phyloP scores from a whole-genome alignment of 1,140 invertebrate species.

The Tenebrio molitor region DNA sequence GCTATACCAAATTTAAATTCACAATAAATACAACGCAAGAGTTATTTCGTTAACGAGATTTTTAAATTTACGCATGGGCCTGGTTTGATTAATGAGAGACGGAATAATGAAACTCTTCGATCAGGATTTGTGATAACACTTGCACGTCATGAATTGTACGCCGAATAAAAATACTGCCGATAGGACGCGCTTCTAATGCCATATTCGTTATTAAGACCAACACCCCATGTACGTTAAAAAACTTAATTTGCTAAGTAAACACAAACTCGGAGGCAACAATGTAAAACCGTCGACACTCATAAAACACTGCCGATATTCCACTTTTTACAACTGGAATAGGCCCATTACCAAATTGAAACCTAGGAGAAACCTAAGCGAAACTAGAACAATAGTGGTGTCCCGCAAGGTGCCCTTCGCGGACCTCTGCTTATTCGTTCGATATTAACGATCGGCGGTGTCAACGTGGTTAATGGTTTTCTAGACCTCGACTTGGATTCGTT shows the following conservation, averaged over 20 bases:
- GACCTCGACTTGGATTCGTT: no score
- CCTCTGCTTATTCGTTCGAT: no score
- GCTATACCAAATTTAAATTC: slow-evolving; percentile 58
- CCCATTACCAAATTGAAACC: no score
- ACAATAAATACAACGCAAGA: slow-evolving; percentile 63
- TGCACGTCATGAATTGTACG: slow-evolving; percentile 50
- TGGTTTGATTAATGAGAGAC: slow-evolving; percentile 59
- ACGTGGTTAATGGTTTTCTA: no score
- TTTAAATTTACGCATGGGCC: slow-evolving; percentile 58
- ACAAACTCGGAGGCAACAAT: background rate
- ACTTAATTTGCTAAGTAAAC: slow-evolving; percentile 8
- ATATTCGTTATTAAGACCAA: slow-evolving; percentile 1
- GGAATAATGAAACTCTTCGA: slow-evolving; percentile 61
- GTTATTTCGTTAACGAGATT: slow-evolving; percentile 63
- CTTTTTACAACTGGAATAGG: no score
- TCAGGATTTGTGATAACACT: slow-evolving; percentile 59
- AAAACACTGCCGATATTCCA: no score
- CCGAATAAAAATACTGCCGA: slow-evolving; percentile 20
- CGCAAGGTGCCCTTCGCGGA: no score
- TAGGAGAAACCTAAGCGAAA: no score
- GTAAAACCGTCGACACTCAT: no score
- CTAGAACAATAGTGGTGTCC: no score
- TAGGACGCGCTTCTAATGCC: background rate
- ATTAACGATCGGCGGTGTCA: no score
- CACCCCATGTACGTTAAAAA: background rate